Evolutionary conservation across 2,797 vertebrate genomes (phyloP), one percentile per base, ranked within the genome.

Genomic region (Bothrops alternatus): DNA sequence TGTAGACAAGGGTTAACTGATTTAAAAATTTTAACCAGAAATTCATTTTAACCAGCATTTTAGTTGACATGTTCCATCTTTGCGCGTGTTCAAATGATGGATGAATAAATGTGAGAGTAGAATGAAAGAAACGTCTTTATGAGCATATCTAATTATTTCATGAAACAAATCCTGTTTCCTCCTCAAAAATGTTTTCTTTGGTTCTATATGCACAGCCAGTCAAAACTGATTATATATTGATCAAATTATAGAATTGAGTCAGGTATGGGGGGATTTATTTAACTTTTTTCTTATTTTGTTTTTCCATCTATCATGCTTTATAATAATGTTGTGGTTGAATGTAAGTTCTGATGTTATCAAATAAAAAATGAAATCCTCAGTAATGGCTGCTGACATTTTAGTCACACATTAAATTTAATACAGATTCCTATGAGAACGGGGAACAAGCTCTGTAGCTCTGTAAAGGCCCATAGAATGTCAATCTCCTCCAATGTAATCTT

Each of bases 401-500:
- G 57, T 89, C 89, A 90, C 93, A 89, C 37, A 94, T 20, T 95
- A 37, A 56, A 95, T 95, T 93, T 92, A 90, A 89, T 95, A 63
- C 93, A 94, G 88, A 96, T 87, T 89, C 88, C 92, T 94, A 26
- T 28, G 1, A 7, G 58, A 92, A 92, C 61, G 89, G 92, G 92
- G 95, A 92, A 90, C 0, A 0, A 89, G 97, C 96, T 97, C 95
- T 26, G 0, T 94, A 93, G 91, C 94, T 95, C 90, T 94, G 26
- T 89, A 93, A 95, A 96, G 96, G 90, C 92, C 92, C 89, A 93
- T 89, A 91, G 94, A 95, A 95, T 97, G 92, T 91, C 94, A 96
- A 91, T 96, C 91, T 96, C 87, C 82, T 23, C 25, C 26, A 56
- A 90, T 63, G 94, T 96, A 96, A 92, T 97, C 97, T 97, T 95